Evolutionary conservation across 2,797 vertebrate genomes (phyloP).

Genomic region (Tarsius wallacei): DNA sequence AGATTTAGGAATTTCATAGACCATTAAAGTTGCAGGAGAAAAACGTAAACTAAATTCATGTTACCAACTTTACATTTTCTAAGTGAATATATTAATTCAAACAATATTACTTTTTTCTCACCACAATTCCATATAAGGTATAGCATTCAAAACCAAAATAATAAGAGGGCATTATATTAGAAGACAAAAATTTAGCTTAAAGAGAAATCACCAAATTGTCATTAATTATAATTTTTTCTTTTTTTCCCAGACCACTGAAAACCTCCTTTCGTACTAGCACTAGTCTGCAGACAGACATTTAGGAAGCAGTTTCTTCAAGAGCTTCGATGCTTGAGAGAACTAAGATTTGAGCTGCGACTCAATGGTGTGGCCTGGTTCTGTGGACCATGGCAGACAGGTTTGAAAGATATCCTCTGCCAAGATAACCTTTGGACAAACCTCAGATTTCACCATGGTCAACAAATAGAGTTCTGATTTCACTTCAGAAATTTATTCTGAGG

Average conservation of each 20-base stretch:
- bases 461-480: neutral
- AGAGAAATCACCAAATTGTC: neutral
- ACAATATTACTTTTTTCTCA: neutral
- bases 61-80: neutral
- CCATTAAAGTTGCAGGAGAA: neutral
- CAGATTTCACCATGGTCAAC: neutral
- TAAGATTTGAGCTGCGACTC: neutral
- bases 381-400: rapidly evolving
- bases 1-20: neutral
- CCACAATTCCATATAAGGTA: neutral
- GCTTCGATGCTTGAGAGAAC: neutral
- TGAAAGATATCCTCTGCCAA: neutral
- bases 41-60: neutral
- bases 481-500: rapidly evolving
- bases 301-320: neutral
- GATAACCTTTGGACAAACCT: neutral
- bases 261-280: neutral
- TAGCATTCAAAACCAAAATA: neutral
- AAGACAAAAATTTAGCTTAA: neutral
- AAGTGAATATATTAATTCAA: neutral
- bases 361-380: neutral
- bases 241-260: too few species aligned
- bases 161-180: neutral
- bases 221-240: neutral
- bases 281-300: too few species aligned